Conservation (phyloP, 2,113 vertebrate species). For the Prionailurus viverrinus region DNA sequence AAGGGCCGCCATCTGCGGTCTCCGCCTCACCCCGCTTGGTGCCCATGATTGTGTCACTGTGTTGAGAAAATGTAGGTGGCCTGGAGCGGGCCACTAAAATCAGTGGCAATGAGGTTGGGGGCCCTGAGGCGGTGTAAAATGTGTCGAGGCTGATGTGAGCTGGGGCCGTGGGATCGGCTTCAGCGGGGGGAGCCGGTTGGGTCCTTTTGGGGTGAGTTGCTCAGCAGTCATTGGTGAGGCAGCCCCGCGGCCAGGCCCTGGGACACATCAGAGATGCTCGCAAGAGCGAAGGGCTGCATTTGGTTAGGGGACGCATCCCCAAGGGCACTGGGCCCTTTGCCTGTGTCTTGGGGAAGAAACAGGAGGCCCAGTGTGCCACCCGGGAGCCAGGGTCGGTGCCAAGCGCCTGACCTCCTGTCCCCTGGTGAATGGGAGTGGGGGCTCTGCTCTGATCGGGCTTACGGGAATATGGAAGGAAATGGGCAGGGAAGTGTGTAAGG, state of each 20-base stretch:
- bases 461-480: background rate
- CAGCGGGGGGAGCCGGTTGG: background rate
- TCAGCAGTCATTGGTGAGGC: rapidly evolving
- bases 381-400: background rate
- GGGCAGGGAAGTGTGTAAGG: background rate
- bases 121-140: background rate
- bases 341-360: background rate
- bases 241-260: background rate
- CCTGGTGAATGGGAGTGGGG: background rate
- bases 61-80: no score
- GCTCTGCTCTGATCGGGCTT: background rate
- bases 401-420: background rate
- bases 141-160: background rate
- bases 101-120: background rate
- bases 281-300: background rate
- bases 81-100: background rate
- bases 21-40: background rate
- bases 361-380: background rate
- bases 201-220: background rate
- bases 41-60: no score
- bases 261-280: background rate
- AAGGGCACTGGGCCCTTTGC: background rate
- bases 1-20: background rate
- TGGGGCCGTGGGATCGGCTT: background rate
- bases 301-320: background rate